Conservation (phyloP, 2,888 invertebrate species). For the Harmothoe impar region DNA sequence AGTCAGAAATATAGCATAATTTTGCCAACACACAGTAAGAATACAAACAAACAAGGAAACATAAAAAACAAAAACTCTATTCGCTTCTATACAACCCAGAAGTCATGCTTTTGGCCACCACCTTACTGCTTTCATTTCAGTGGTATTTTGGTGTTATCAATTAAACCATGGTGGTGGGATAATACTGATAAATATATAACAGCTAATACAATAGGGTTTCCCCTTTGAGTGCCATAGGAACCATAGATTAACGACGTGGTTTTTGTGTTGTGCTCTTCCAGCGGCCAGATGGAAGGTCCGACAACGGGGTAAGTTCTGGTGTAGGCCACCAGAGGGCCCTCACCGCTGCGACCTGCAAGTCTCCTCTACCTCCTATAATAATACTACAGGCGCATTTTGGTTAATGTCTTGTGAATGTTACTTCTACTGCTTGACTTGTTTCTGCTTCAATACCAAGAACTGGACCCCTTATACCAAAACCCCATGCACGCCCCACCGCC, state of each 20-base stretch:
- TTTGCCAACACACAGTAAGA: no score
- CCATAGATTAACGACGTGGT: conserved; percentile 13
- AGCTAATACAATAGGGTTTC: background rate
- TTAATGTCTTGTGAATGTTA: conserved; percentile 37
- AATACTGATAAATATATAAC: no score
- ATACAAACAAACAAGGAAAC: no score
- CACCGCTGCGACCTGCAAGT: background rate
- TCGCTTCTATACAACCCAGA: no score
- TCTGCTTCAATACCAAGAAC: conserved; percentile 22
- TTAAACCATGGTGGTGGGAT: no score
- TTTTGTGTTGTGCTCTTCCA: conserved; percentile 56
- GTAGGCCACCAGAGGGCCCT: background rate
- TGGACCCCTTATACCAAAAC: background rate
- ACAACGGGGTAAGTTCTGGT: conserved; percentile 46
- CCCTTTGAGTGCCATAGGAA: background rate
- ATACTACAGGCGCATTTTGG: background rate
- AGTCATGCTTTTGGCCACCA: no score
- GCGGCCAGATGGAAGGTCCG: conserved; percentile 15
- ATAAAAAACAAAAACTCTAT: no score
- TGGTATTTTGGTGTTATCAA: no score
- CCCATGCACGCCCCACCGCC: background rate
- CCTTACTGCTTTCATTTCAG: no score
- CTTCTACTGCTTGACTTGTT: conserved; percentile 32
- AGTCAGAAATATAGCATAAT: no score
- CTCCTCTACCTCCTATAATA: background rate